Percentiles rank a stretch among this genome's conserved stretches.
These are phyloP conservation scores for Mycetomoellerius zeteki DNA, from an alignment of 1,140 invertebrate species.

Conservation along the genomic window DNA sequence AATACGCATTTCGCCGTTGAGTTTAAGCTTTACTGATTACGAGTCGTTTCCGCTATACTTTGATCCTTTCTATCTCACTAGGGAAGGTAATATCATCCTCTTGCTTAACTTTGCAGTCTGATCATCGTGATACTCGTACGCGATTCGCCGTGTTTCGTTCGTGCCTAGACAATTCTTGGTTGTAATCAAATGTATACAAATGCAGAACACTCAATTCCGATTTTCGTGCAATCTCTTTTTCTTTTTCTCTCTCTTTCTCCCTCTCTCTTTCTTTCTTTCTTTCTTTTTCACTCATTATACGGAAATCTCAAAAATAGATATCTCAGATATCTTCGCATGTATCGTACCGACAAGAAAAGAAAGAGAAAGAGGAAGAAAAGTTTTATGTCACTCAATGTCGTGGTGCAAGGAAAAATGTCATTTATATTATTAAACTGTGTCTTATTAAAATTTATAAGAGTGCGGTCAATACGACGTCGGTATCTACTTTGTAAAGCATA, in stretches of 20 bases:
- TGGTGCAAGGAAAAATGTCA: background rate
- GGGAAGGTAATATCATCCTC: constrained; percentile 18
- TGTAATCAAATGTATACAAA: constrained; percentile 32
- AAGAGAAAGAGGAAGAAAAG: background rate
- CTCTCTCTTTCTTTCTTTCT: background rate
- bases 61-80: background rate
- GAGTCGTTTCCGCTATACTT: constrained; percentile 28
- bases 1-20: constrained; percentile 24
- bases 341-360: background rate
- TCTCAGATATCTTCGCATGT: background rate
- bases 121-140: constrained; percentile 4
- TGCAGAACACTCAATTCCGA: background rate
- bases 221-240: constrained; percentile 2
- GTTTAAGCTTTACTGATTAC: constrained; percentile 52
- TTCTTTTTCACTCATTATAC: background rate
- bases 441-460: constrained; percentile 45
- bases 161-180: constrained; percentile 23
- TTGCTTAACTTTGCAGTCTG: constrained; percentile 31
- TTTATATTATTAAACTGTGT: constrained; percentile 42
- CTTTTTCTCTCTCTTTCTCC: too few species aligned
- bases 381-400: background rate
- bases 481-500: constrained; percentile 28
- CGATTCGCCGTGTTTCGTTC: background rate
- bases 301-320: constrained; percentile 3
- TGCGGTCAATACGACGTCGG: background rate